These are phyloP conservation scores for Malurus cyaneus DNA, from an alignment of 2,113 vertebrate genomes.

Conservation along the genomic window DNA sequence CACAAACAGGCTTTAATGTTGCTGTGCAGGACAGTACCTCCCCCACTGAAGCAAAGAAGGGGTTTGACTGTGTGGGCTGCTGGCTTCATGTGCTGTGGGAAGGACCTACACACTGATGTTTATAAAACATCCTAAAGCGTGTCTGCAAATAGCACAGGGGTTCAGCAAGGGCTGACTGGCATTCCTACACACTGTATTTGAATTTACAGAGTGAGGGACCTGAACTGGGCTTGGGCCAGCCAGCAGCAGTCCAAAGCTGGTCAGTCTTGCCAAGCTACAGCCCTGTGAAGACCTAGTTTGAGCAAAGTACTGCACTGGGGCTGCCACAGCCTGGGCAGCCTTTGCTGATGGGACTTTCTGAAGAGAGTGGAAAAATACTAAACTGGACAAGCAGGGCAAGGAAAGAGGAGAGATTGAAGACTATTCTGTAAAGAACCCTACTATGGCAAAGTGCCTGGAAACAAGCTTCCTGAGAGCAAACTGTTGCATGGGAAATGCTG, in stretches of 20 bases:
- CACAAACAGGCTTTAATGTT: neutral
- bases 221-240: neutral
- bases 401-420: neutral
- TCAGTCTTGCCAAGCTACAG: accelerated
- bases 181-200: neutral
- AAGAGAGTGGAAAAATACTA: neutral
- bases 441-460: neutral
- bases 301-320: neutral
- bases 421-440: neutral
- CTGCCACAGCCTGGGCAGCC: neutral
- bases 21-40: neutral
- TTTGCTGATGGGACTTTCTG: neutral
- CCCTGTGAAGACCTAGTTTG: neutral
- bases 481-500: neutral
- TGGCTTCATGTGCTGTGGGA: neutral
- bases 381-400: neutral
- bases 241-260: neutral
- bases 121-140: neutral
- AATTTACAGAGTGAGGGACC: neutral
- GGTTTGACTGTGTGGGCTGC: accelerated
- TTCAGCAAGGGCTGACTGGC: neutral
- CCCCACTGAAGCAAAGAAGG: neutral
- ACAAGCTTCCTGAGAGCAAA: neutral
- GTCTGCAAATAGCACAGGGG: neutral
- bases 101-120: neutral